Evolutionary conservation across 1,140 invertebrate genomes (phyloP).

Genomic region (Odontomachus brunneus): DNA sequence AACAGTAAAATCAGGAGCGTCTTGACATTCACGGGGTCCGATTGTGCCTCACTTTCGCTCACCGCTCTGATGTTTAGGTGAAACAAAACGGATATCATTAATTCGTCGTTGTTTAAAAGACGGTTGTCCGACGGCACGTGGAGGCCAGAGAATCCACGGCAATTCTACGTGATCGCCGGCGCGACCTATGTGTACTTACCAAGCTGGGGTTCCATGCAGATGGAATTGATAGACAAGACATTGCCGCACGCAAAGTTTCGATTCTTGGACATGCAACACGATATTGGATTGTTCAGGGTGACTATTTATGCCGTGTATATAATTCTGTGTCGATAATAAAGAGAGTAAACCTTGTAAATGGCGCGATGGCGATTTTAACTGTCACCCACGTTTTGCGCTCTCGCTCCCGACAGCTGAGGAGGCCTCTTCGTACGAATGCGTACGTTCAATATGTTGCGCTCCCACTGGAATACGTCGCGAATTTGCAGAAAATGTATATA

Average conservation of each 20-base stretch:
- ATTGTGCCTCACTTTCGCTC: slow-evolving; percentile 11
- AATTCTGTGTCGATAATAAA: slow-evolving; percentile 73
- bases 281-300: slow-evolving; percentile 81
- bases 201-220: slow-evolving; percentile 70
- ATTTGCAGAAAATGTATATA: slow-evolving; percentile 65
- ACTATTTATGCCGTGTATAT: slow-evolving; percentile 69
- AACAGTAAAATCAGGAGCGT: neutral
- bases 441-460: slow-evolving; percentile 51
- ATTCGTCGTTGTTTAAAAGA: slow-evolving; percentile 44
- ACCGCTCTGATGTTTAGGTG: slow-evolving; percentile 29
- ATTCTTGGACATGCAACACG: slow-evolving; percentile 75
- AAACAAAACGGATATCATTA: slow-evolving; percentile 26
- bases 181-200: slow-evolving; percentile 74
- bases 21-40: neutral
- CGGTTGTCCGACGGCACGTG: slow-evolving; percentile 55
- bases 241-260: slow-evolving; percentile 78
- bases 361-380: neutral
- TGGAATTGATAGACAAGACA: slow-evolving; percentile 73
- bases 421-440: slow-evolving; percentile 42
- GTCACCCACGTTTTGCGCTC: neutral
- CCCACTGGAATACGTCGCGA: slow-evolving; percentile 38
- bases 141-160: slow-evolving; percentile 71
- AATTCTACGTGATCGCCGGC: slow-evolving; percentile 76
- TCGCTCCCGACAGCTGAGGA: slow-evolving; percentile 44
- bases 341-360: slow-evolving; percentile 43